Evolutionary conservation across 37 sponge, comb jelly and placozoan genomes (phyloP).

Genomic region (Cliona cf. orientalis): DNA sequence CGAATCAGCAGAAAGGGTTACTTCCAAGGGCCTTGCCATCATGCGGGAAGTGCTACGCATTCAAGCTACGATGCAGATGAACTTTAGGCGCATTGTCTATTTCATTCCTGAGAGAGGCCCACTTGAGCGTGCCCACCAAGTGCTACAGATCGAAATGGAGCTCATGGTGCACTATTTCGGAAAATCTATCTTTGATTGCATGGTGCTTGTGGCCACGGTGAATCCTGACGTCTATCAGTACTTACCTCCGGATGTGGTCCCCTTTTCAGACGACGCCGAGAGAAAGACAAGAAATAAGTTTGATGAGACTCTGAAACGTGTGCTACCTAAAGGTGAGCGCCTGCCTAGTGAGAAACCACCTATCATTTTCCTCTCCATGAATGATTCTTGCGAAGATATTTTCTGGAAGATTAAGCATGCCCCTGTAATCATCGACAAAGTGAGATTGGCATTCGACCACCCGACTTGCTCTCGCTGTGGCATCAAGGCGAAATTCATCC

Average conservation of each 20-base stretch:
- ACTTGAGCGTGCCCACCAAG: not conserved
- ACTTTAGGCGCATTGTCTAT: not conserved
- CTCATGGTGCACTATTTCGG: constrained; percentile 13
- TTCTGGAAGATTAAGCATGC: not conserved
- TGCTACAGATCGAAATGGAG: not conserved
- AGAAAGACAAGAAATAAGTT: not conserved
- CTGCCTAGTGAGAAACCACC: constrained; percentile 1
- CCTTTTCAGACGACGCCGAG: not conserved
- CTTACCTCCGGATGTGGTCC: not conserved
- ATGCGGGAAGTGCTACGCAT: constrained; percentile 14
- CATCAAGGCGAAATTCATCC: not conserved
- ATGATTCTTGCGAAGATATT: not conserved
- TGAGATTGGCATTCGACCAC: not conserved
- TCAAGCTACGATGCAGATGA: not conserved
- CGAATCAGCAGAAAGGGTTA: too few relatives aligned
- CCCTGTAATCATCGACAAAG: not conserved
- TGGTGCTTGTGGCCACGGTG: constrained; percentile 31
- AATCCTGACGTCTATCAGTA: not conserved
- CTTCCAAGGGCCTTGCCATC: not conserved
- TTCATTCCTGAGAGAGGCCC: constrained; percentile 11
- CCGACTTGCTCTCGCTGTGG: constrained; percentile 1
- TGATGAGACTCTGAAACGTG: not conserved
- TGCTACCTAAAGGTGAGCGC: not conserved
- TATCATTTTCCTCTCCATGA: constrained; percentile 1
- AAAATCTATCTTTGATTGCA: constrained; percentile 12